Evolutionary conservation across 2,113 vertebrate species (phyloP), one percentile per base, ranked within the genome.

Genomic region (Daboia siamensis): DNA sequence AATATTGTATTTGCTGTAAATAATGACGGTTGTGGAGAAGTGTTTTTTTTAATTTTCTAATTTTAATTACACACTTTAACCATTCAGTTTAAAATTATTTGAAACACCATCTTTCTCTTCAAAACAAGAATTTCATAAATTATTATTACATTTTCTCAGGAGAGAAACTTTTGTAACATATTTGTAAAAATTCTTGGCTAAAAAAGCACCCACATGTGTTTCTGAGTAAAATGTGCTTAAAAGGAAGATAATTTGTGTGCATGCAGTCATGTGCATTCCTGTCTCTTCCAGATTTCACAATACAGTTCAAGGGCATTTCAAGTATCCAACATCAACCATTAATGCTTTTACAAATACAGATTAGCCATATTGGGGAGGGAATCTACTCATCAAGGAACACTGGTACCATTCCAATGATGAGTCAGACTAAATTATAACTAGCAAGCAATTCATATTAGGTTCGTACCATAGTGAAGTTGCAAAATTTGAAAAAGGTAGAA

Each of bases 221-320:
- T 17, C 80, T 57, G 52, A 2, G 44, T 57, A 48, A 59, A 59
- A 4, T 24, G n/a, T 86, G 80, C n/a, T 29, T 86, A 29, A n/a
- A 26, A 59, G 21, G 2, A 15, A 46, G 39, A 26, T 33, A 21
- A 20, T 21, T 29, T 12, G n/a, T 13, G 9, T 86, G 24, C 29
- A 46, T 64, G 56, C 33, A 2, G 33, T 84, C n/a, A 55, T 55
- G 52, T 44, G 48, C 69, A 90, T 44, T 23, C 10, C 33, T 24
- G 23, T 39, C 21, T 39, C 51, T 69, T 90, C 13, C 86, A 92
- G 57, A 90, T 92, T 94, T 94, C 84, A 92, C 90, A 93, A 94
- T 91, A 92, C 92, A 90, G 86, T 94, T 96, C 86, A 96, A 96
- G 95, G 84, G 93, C 91, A 90, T 95, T 94, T 93, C 52, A 93